A percentile compares a stretch with the other conserved stretches of the same genome.
Conservation (phyloP, 2,113 vertebrate species). For the Hippocampus barbouri region DNA sequence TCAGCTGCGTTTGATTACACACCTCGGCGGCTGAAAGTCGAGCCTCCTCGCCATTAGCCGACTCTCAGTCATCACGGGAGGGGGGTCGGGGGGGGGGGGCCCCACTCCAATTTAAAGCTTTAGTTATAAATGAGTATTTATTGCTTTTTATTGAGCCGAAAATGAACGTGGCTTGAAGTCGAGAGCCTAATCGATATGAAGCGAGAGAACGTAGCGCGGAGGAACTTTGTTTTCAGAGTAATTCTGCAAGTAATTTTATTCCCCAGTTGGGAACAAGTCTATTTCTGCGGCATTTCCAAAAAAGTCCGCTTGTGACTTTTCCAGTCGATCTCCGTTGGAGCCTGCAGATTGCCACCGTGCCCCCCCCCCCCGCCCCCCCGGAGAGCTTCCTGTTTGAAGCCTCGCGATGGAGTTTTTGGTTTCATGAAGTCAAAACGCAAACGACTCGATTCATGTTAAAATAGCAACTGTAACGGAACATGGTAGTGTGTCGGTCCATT, state of each 20-base stretch:
- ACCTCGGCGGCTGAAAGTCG: conserved; percentile 17
- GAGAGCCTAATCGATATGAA: background rate
- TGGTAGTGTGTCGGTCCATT: too few relatives aligned
- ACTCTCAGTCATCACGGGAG: background rate
- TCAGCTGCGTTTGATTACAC: conserved; percentile 52
- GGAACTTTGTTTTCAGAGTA: background rate
- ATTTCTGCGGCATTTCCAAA: background rate
- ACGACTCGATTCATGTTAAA: too few relatives aligned
- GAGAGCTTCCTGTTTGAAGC: too few relatives aligned
- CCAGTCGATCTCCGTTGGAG: too few relatives aligned
- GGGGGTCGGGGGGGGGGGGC: too few relatives aligned
- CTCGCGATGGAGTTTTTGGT: too few relatives aligned
- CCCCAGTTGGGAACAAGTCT: background rate
- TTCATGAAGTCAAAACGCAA: too few relatives aligned
- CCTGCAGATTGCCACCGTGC: too few relatives aligned
- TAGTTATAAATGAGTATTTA: background rate
- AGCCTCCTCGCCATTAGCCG: conserved; percentile 26
- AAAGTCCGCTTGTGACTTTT: too few relatives aligned
- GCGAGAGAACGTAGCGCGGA: background rate
- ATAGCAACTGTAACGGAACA: too few relatives aligned
- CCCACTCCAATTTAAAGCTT: background rate
- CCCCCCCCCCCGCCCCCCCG: too few relatives aligned
- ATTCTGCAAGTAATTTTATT: background rate
- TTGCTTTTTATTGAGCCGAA: background rate
- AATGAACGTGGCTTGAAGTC: background rate